Evolutionary conservation across 2,113 vertebrate genomes (phyloP), one percentile per base, ranked within the genome.

Genomic region (Oncorhynchus nerka): DNA sequence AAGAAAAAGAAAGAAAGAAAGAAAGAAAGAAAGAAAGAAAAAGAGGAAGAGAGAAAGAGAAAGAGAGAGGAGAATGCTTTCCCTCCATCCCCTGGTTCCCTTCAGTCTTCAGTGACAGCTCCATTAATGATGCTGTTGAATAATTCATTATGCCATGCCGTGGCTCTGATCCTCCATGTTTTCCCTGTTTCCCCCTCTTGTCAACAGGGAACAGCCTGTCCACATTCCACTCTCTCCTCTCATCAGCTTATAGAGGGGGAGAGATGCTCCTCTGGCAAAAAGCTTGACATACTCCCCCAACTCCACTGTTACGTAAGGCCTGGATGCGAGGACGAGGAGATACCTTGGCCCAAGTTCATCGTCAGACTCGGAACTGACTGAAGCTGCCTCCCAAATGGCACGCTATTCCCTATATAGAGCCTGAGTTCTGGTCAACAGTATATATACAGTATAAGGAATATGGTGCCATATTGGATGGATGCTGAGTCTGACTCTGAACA

Each of bases 131-230:
- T 45, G 84, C 79, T 75, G 81, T 61, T 86, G 81, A 73, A 45
- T 85, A 79, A 80, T 75, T 76, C 73, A 74, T 77, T 45, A 81
- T 76, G 74, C 76, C 76, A 28, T 49, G 20, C 16, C 1, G 30
- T 75, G 48, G 26, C 71, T 83, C 72, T 77, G 78, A 82, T 84
- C 78, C 66, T 81, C 26, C 45, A 32, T 65, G 59, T 62, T 62
- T 68, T 77, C 74, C 71, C 71, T 79, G 62, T 66, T 76, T 79
- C 55, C 9, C 20, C 68, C 70, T 71, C 67, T 61, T 78, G 76
- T 80, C 86, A 89, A 80, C 71, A 90, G 73, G 82, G 83, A 86
- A 92, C 82, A 84, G 13, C 28, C 75, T 85, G 84, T 62, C 69
- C 81, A 78, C 76, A 70, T 83, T 81, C 78, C 70, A 34, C 11